phyloP scores from a whole-genome alignment of 2,888 invertebrate species.

The Sepioteuthis lessoniana region DNA sequence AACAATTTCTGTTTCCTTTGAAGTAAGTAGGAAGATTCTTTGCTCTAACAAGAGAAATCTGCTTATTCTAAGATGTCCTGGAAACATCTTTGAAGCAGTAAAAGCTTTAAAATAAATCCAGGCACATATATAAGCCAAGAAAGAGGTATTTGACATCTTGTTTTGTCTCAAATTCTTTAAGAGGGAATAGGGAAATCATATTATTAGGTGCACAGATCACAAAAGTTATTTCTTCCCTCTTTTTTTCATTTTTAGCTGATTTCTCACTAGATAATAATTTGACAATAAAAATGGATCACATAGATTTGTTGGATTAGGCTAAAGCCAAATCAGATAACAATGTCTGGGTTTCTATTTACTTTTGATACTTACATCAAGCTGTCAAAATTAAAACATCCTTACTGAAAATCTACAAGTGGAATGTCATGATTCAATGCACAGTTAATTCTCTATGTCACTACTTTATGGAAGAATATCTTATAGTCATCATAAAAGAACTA shows the following conservation, averaged over 20 bases:
- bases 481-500: not conserved
- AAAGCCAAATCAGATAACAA: not conserved
- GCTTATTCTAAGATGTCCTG: not conserved
- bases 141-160: not conserved
- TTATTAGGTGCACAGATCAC: not conserved
- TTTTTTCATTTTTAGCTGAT: not conserved
- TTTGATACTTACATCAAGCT: not conserved
- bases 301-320: not conserved
- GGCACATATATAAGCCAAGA: not conserved
- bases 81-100: not conserved
- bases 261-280: constrained; percentile 8
- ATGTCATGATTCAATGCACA: not conserved
- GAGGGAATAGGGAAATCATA: not conserved
- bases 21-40: not conserved
- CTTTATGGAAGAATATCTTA: not conserved
- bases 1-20: not conserved
- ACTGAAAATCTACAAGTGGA: not conserved
- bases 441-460: not conserved
- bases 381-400: not conserved
- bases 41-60: not conserved
- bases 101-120: not conserved
- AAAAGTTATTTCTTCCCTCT: not conserved
- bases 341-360: not conserved
- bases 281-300: not conserved
- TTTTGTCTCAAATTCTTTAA: not conserved